phyloP scores from a whole-genome alignment of 2,797 vertebrate genomes.

The Crocodylus rhombifer region DNA sequence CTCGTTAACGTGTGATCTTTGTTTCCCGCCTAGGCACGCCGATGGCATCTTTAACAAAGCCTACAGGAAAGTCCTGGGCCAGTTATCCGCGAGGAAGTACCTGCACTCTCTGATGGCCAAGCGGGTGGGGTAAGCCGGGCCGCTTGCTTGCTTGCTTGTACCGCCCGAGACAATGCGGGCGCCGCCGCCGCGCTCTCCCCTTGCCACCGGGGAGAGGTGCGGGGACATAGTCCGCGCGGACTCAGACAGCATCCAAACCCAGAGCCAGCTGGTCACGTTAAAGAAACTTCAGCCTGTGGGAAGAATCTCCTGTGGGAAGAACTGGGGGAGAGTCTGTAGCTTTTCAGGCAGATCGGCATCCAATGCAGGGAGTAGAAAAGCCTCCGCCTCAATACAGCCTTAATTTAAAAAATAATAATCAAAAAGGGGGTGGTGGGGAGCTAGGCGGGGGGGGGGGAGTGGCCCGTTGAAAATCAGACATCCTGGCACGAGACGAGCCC shows the following conservation, averaged over 20 bases:
- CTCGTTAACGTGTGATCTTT: constrained; percentile 77
- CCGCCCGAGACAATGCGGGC: no score
- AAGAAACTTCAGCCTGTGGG: not conserved
- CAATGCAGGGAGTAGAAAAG: not conserved
- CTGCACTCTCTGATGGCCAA: constrained; percentile 94
- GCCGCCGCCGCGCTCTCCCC: not conserved
- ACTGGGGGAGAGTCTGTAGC: not conserved
- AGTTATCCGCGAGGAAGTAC: constrained; percentile 94
- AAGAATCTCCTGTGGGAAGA: not conserved
- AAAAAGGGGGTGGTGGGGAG: not conserved
- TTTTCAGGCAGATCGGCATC: not conserved
- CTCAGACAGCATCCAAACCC: no score
- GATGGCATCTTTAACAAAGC: constrained; percentile 96
- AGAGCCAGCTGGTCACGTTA: not conserved
- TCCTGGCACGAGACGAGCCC: not conserved
- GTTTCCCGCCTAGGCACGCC: constrained; percentile 89
- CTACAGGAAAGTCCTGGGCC: constrained; percentile 94
- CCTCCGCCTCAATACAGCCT: not conserved
- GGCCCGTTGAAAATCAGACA: not conserved
- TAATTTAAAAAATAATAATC: no score
- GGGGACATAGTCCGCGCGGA: not conserved
- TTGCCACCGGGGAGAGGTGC: not conserved
- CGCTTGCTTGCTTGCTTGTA: not conserved
- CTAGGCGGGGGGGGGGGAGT: not conserved
- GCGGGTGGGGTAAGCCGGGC: constrained; percentile 91